A percentile compares a stretch with the other conserved stretches of the same genome.
phyloP scores from a whole-genome alignment of 2,113 vertebrate species.

The Phaetusa simplex region DNA sequence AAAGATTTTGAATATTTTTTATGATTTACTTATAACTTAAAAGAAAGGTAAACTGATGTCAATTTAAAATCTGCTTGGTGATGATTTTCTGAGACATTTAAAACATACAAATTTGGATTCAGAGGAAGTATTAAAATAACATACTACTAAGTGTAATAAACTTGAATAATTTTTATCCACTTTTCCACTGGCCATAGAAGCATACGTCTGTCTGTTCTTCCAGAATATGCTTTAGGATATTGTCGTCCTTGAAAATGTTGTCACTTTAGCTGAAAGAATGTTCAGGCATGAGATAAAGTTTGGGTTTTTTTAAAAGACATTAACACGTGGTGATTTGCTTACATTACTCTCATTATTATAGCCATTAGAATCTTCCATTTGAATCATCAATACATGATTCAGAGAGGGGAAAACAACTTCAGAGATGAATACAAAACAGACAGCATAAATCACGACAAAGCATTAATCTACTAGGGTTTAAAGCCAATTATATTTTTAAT shows the following conservation, averaged over 20 bases:
- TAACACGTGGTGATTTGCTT: neutral
- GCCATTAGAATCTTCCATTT: neutral
- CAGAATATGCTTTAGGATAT: neutral
- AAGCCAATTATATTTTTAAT: conserved; percentile 73
- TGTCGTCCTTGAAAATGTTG: neutral
- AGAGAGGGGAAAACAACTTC: conserved; percentile 37
- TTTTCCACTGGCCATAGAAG: neutral
- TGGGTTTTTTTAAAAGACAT: neutral
- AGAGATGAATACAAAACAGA: conserved; percentile 56
- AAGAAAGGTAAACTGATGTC: neutral
- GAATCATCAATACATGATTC: conserved; percentile 13
- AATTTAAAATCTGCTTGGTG: conserved; percentile 3
- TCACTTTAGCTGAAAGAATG: neutral
- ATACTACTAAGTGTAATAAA: neutral
- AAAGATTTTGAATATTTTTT: neutral
- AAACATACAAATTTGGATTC: neutral
- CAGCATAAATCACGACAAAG: conserved; percentile 55
- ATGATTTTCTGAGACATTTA: neutral
- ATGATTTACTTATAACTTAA: conserved; percentile 6
- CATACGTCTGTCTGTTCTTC: neutral
- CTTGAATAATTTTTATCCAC: neutral
- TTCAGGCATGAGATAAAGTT: neutral
- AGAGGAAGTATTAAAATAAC: neutral
- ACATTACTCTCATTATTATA: neutral
- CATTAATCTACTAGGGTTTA: conserved; percentile 64